phyloP scores from a whole-genome alignment of 1,140 invertebrate species.

The Bombus picipes region DNA sequence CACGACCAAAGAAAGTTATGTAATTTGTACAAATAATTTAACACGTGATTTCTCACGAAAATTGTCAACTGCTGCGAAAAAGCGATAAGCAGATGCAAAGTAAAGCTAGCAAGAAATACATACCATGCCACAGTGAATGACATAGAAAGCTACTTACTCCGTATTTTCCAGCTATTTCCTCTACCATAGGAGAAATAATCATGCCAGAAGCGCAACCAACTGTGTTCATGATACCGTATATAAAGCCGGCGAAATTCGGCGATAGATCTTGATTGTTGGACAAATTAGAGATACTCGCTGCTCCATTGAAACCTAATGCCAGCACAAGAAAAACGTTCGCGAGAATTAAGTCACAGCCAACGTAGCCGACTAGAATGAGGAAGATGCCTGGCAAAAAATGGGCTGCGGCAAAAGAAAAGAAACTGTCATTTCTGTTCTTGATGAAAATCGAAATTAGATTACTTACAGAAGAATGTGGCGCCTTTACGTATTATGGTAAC shows the following conservation, averaged over 20 bases:
- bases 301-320: conserved; percentile 91
- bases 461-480: conserved; percentile 87
- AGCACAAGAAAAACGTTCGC: conserved; percentile 87
- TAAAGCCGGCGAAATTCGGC: conserved; percentile 89
- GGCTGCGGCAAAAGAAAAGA: conserved; percentile 79
- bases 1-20: neutral
- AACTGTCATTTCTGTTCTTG: accelerated
- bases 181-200: conserved; percentile 83
- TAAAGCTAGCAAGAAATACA: neutral
- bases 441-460: neutral
- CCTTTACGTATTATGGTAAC: conserved; percentile 87
- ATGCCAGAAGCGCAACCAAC: conserved; percentile 86
- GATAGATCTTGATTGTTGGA: conserved; percentile 92
- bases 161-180: conserved; percentile 71
- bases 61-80: neutral
- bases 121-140: too few species aligned
- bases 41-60: neutral
- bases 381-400: conserved; percentile 88
- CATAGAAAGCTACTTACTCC: conserved; percentile 63
- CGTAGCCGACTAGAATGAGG: conserved; percentile 85
- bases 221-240: conserved; percentile 89
- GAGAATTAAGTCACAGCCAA: conserved; percentile 85
- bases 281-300: conserved; percentile 90
- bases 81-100: neutral
- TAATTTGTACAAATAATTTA: conserved; percentile 10